phyloP scores from a whole-genome alignment of 2,888 invertebrate genomes.

The Lycia hirtaria region DNA sequence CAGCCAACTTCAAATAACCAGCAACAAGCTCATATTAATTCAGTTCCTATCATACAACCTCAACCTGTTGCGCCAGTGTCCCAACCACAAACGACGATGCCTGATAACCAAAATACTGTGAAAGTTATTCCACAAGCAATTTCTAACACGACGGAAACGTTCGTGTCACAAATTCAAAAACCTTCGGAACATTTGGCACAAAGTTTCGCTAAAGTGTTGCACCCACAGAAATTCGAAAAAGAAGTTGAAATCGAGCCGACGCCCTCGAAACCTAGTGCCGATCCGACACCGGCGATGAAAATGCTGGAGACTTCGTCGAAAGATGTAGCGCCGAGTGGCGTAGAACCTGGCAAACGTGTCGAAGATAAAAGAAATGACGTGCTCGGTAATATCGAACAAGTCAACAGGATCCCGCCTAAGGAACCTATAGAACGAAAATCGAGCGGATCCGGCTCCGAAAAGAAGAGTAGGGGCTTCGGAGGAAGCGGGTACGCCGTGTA shows the following conservation, averaged over 20 bases:
- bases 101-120: slow-evolving; percentile 53
- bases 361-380: slow-evolving; percentile 73
- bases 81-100: slow-evolving; percentile 51
- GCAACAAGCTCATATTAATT: slow-evolving; percentile 52
- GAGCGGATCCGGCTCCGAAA: slow-evolving; percentile 78
- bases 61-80: slow-evolving; percentile 47
- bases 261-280: slow-evolving; percentile 66
- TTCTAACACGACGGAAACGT: slow-evolving; percentile 53
- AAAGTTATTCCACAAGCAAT: slow-evolving; percentile 49
- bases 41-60: slow-evolving; percentile 50
- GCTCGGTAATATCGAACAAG: slow-evolving; percentile 64
- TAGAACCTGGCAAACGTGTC: slow-evolving; percentile 60
- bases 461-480: slow-evolving; percentile 82
- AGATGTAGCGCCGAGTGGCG: slow-evolving; percentile 59
- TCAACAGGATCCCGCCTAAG: slow-evolving; percentile 78
- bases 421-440: slow-evolving; percentile 78
- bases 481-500: slow-evolving; percentile 73
- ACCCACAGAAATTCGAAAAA: slow-evolving; percentile 70
- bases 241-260: slow-evolving; percentile 64
- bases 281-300: slow-evolving; percentile 59
- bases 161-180: slow-evolving; percentile 58
- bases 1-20: slow-evolving; percentile 52
- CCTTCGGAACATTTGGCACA: slow-evolving; percentile 58
- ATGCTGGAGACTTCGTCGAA: slow-evolving; percentile 55
- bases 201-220: slow-evolving; percentile 57